A percentile compares a stretch with the other conserved stretches of the same genome.
Conservation (phyloP, 1,140 invertebrate genomes). For the Drosophila pachea region DNA sequence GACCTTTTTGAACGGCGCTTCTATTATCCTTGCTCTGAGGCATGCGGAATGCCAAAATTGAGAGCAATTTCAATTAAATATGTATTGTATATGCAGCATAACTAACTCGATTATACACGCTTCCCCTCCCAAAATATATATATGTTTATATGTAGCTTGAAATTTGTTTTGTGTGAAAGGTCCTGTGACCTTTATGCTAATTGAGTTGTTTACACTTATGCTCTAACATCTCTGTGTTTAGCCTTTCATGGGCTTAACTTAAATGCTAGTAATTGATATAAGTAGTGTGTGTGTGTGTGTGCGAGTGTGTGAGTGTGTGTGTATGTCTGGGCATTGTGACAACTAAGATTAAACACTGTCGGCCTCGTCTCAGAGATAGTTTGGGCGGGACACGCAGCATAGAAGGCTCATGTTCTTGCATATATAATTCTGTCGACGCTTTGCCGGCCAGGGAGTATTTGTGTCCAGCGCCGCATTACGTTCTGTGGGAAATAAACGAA, state of each 20-base stretch:
- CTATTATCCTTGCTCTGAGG: neutral
- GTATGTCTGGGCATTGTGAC: constrained; percentile 12
- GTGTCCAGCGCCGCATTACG: constrained; percentile 81
- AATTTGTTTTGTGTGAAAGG: constrained; percentile 25
- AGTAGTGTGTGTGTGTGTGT: constrained; percentile 50
- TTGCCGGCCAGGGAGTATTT: constrained; percentile 82
- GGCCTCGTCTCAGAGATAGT: constrained; percentile 82
- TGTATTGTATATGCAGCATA: constrained; percentile 72
- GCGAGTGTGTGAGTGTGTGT: constrained; percentile 11
- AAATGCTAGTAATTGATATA: constrained; percentile 73
- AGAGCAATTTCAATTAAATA: constrained; percentile 38
- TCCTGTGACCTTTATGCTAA: constrained; percentile 51
- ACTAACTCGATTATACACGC: constrained; percentile 71
- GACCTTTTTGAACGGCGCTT: constrained; percentile 9
- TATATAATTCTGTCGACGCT: constrained; percentile 81
- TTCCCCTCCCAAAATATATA: constrained; percentile 13
- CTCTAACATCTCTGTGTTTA: constrained; percentile 31
- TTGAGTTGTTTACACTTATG: constrained; percentile 50
- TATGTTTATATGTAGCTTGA: constrained; percentile 8
- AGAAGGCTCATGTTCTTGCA: constrained; percentile 85
- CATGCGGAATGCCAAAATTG: constrained; percentile 5
- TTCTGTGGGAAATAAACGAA: constrained; percentile 71
- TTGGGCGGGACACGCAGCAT: constrained; percentile 83
- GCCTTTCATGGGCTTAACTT: constrained; percentile 43
- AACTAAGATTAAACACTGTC: constrained; percentile 58